Percentiles rank a stretch among this genome's conserved stretches.
phyloP scores from a whole-genome alignment of 2,797 vertebrate genomes.

The Pteropus rufus region DNA sequence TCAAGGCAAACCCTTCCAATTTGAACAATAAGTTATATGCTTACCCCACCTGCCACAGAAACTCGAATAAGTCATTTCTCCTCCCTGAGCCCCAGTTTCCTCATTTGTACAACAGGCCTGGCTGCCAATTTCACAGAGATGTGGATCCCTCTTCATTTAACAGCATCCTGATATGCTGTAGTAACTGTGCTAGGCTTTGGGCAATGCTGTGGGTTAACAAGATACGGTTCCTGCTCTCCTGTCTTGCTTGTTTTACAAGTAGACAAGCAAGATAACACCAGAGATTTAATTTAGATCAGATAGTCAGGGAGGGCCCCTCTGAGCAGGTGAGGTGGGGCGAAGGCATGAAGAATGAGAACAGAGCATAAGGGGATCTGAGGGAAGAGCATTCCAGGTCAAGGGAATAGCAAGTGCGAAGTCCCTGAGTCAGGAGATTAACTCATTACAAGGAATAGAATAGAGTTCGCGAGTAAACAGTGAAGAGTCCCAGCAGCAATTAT shows the following conservation, averaged over 20 bases:
- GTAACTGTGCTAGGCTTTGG: neutral
- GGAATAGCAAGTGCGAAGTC: neutral
- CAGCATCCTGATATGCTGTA: neutral
- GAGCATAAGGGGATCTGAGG: neutral
- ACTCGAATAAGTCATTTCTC: neutral
- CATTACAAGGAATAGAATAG: neutral
- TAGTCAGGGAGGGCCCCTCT: neutral
- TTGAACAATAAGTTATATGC: neutral
- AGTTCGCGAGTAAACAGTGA: neutral
- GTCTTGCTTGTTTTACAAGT: neutral
- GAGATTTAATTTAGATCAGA: neutral
- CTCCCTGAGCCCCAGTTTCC: neutral
- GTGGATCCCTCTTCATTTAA: neutral
- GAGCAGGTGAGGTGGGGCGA: neutral
- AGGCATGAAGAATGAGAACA: neutral
- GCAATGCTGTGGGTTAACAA: neutral
- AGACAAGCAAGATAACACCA: neutral
- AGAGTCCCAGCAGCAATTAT: neutral
- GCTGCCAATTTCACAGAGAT: neutral
- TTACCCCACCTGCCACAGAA: neutral
- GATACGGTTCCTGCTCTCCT: neutral
- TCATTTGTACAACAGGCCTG: neutral
- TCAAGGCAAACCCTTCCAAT: neutral
- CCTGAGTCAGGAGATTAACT: neutral
- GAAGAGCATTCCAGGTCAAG: neutral